phyloP scores from a whole-genome alignment of 2,888 invertebrate genomes.

The Caenorhabditis doughertyi region DNA sequence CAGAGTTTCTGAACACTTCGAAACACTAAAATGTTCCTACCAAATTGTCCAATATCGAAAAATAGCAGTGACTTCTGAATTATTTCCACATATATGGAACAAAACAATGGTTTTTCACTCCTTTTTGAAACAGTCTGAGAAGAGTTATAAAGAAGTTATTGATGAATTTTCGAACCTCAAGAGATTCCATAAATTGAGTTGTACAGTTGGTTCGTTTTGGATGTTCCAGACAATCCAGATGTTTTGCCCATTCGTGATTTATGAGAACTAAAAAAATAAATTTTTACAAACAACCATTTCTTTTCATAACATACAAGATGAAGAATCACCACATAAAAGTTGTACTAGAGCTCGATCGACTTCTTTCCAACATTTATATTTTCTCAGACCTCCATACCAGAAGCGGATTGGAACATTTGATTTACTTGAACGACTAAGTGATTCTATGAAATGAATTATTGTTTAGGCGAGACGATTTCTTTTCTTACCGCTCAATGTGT shows the following conservation, averaged over 20 bases:
- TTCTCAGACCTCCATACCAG: slow-evolving; percentile 12
- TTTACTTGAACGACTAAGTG: not conserved
- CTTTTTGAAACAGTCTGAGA: not conserved
- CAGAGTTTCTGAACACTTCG: not conserved
- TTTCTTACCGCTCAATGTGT: not conserved
- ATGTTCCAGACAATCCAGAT: slow-evolving; percentile 3
- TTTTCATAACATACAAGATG: not conserved
- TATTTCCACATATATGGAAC: slow-evolving; percentile 7
- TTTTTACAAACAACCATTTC: not conserved
- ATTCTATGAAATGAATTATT: not conserved
- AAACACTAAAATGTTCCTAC: not conserved
- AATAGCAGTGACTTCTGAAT: not conserved
- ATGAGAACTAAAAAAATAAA: slow-evolving; percentile 18
- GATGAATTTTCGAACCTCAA: slow-evolving; percentile 1
- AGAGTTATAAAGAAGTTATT: not conserved
- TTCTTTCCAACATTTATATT: slow-evolving; percentile 22
- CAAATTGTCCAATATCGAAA: not conserved
- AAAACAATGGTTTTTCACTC: not conserved
- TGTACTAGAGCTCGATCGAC: not conserved
- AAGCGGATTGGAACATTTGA: not conserved
- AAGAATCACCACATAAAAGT: slow-evolving; percentile 1
- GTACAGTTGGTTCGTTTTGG: not conserved
- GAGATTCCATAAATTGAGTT: not conserved
- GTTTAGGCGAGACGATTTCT: not conserved
- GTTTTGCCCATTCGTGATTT: slow-evolving; percentile 36